Evolutionary conservation across 2,797 vertebrate genomes (phyloP).

Genomic region (Cryptoprocta ferox): DNA sequence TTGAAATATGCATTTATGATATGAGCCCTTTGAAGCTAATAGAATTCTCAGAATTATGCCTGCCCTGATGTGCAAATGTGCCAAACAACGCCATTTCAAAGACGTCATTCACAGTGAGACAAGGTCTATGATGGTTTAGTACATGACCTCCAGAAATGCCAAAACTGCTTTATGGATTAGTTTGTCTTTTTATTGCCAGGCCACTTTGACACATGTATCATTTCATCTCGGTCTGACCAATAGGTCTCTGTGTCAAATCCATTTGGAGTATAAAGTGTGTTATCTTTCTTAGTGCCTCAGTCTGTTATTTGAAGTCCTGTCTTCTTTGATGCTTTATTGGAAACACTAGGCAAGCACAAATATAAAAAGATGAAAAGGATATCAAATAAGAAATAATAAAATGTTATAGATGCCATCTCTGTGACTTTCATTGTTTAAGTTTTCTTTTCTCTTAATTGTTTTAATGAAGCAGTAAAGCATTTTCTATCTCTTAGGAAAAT

Average conservation of each 20-base stretch:
- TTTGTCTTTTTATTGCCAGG: conserved; percentile 70
- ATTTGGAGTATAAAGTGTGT: neutral
- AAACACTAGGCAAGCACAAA: neutral
- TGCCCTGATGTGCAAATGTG: conserved; percentile 59
- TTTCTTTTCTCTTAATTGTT: neutral
- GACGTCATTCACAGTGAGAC: conserved; percentile 52
- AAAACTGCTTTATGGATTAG: conserved; percentile 66
- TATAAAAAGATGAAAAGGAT: neutral
- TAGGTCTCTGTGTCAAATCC: neutral
- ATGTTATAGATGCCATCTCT: neutral
- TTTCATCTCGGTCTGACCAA: neutral
- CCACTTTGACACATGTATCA: conserved; percentile 73
- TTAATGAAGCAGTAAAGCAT: neutral
- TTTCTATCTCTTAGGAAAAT: neutral
- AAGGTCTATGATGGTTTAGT: conserved; percentile 60
- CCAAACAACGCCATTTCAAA: conserved; percentile 13
- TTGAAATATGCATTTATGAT: conserved; percentile 60
- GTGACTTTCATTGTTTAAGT: neutral
- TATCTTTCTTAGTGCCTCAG: neutral
- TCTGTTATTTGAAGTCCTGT: neutral
- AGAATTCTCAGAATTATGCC: conserved; percentile 41
- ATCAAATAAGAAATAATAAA: neutral
- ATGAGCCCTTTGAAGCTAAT: conserved; percentile 11
- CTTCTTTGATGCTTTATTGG: neutral
- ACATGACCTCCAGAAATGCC: conserved; percentile 56